Percentiles rank a stretch among this genome's conserved stretches.
Evolutionary conservation across 2,113 vertebrate genomes (phyloP).

Genomic region (Heliornis fulica): DNA sequence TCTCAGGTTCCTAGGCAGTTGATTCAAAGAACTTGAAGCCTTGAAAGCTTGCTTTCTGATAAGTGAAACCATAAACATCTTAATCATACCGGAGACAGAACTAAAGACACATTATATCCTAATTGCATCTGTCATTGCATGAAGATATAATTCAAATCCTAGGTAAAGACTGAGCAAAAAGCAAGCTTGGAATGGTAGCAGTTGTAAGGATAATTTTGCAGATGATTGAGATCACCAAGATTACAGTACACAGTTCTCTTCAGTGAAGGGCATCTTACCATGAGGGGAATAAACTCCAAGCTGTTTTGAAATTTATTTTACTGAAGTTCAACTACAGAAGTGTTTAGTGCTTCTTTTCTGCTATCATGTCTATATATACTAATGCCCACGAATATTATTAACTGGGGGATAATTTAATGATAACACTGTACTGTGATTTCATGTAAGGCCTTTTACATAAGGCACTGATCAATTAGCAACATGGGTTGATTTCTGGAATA

Average conservation of each 20-base stretch:
- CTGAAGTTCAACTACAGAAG: neutral
- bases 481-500: neutral
- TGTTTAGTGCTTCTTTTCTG: neutral
- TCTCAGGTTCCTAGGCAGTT: neutral
- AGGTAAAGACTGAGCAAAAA: neutral
- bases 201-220: neutral
- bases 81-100: neutral
- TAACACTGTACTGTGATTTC: neutral
- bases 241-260: neutral
- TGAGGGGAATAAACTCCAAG: rapidly evolving
- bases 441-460: neutral
- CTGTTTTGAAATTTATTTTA: neutral
- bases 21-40: neutral
- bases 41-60: neutral
- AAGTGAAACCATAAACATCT: neutral
- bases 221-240: neutral
- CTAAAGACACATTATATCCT: neutral
- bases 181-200: neutral
- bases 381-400: neutral
- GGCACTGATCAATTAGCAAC: neutral
- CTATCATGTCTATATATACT: neutral
- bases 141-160: neutral
- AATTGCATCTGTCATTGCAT: neutral
- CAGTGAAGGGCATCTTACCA: neutral
- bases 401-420: neutral